phyloP scores from a whole-genome alignment of 2,797 vertebrate species.

The Coranthus polyacanthus region DNA sequence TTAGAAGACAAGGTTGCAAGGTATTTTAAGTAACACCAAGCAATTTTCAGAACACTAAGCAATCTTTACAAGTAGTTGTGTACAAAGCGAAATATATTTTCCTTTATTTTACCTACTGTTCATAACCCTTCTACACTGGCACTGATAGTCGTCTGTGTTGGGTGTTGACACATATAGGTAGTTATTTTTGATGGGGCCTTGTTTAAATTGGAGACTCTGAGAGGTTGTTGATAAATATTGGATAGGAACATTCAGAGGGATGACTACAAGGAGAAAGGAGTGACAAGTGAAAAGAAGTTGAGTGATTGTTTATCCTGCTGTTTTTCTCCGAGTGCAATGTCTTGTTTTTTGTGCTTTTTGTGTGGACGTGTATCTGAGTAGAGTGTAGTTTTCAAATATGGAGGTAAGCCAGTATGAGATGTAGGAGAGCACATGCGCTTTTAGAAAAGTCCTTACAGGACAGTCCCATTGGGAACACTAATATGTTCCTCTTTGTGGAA shows the following conservation, averaged over 20 bases:
- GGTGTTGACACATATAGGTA: constrained; percentile 23
- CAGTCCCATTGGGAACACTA: too few species aligned
- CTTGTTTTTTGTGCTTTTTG: constrained; percentile 35
- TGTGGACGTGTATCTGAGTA: constrained; percentile 11
- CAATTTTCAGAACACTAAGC: too few species aligned
- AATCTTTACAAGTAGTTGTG: too few species aligned
- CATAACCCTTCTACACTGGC: background rate
- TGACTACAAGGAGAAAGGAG: constrained; percentile 13
- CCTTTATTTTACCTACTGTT: constrained; percentile 14
- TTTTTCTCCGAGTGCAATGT: constrained; percentile 35
- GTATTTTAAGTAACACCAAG: too few species aligned
- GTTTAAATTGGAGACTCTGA: constrained; percentile 52
- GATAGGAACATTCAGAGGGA: constrained; percentile 47
- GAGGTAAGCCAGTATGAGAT: too few species aligned
- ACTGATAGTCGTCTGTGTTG: constrained; percentile 27
- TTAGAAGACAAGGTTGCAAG: too few species aligned
- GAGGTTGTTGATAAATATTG: constrained; percentile 57
- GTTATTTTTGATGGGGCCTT: constrained; percentile 40
- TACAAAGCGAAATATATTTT: too few species aligned
- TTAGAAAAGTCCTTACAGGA: too few species aligned
- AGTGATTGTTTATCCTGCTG: constrained; percentile 46
- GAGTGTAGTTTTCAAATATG: constrained; percentile 36
- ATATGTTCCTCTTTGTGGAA: too few species aligned
- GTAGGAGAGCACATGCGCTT: too few species aligned
- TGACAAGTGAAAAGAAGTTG: constrained; percentile 34